Base-by-base conservation (phyloP, 2,797 vertebrate genomes). In the Oryzias dopingdopingensis region DNA sequence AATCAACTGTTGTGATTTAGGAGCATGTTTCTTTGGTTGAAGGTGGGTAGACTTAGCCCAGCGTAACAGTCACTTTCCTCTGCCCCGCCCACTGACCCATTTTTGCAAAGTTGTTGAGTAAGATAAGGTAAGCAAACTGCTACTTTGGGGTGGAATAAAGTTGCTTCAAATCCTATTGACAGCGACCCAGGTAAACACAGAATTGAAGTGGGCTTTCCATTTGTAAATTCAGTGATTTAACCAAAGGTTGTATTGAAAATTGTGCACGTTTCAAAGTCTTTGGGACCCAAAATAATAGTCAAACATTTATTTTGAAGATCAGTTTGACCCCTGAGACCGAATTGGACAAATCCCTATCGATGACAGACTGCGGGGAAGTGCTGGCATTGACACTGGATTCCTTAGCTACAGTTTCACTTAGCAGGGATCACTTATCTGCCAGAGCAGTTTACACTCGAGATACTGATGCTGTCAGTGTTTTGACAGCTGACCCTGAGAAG, bases 281-380 rank as follows among this genome's bases (percentile, higher is more conserved):
- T 20, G 3, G 29, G 41, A 41, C 56, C 49, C 59, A 56, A 62
- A 76, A 72, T 52, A 72, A 77, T 58, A 52, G 61, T 54, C 71
- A 74, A 77, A 67, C 67, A 61, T 87, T 74, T 79, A 81, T 85
- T 88, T 78, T 80, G 80, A 85, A 83, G 67, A 77, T 77, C 76
- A 46, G 74, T 70, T 87, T 84, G 81, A 88, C 79, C 73, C 62
- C 50, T 16, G 71, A 81, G 81, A 86, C 66, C 74, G 80, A 79
- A 67, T 80, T 71, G 74, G 77, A 76, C 71, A 20, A 6, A 40
- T 56, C 7, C 12, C 67, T 57, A 69, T 82, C 65, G 62, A 73
- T 14, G 32, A 50, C 55, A 69, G 70, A 69, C 78, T 58, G 52
- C 61, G 72, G 75, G 74, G 71, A 49, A 62, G 70, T 14, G 66